Evolutionary conservation across 1,140 invertebrate species (phyloP), one percentile per base, ranked within the genome.

Genomic region (Drosophila arawakana): DNA sequence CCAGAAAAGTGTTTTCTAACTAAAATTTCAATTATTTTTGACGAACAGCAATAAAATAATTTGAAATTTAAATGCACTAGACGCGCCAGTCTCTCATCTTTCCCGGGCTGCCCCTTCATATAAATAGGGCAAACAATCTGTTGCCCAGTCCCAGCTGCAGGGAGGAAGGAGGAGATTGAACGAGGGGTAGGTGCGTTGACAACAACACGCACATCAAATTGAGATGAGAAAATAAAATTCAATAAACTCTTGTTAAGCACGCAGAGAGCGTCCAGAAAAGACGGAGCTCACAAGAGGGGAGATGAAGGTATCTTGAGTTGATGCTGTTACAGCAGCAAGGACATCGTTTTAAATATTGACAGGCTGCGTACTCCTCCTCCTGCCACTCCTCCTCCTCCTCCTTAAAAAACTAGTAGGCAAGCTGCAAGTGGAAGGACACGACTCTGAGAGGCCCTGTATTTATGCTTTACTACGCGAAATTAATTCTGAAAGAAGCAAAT

Each of bases 161-260:
- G n/a, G 44, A 25, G 2, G 41, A 34, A 25, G 50, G 7, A 25
- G 13, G n/a, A 37, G 18, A 15, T 30, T 30, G n/a, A 52, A 30
- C 10, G 5, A 49, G 43, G 39, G 47, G 15, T 8, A 3, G 59
- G 55, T 44, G 44, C 49, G 34, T 39, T 61, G 55, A 58, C 62
- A 65, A 81, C 76, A 76, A 76, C 79, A 78, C 73, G 81, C 78
- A 78, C 84, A 88, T 88, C 84, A 89, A 89, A 90, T 81, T 90
- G 85, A 89, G 84, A 89, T 84, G 84, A 84, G 80, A 84, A 89
- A 89, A 89, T 84, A 90, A 88, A 89, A 89, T 89, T 89, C 85
- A 89, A 89, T 89, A 89, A 89, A 89, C 85, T 89, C 84, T 89
- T 89, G 84, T 89, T 89, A 89, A 84, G 85, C 84, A 89, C 84